phyloP scores from a whole-genome alignment of 2,888 invertebrate species.

The Spisula solida region DNA sequence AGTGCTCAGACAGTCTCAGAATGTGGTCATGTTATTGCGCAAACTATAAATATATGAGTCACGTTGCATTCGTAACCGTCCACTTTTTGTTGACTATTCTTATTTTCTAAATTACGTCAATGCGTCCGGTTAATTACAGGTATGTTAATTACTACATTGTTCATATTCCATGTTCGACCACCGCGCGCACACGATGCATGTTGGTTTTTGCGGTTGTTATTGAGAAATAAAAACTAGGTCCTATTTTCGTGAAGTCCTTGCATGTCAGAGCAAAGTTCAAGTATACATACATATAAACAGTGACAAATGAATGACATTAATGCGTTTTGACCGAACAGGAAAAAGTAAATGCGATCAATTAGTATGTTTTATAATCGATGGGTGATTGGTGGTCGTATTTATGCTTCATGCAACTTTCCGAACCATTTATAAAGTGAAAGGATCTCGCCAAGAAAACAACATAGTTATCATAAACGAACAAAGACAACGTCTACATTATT shows the following conservation, averaged over 20 bases:
- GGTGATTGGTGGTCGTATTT: not conserved
- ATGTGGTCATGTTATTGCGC: no score
- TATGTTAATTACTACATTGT: not conserved
- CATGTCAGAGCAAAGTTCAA: not conserved
- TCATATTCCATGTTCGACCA: not conserved
- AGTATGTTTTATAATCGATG: not conserved
- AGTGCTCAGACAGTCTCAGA: no score
- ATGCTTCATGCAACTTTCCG: not conserved
- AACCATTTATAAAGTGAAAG: not conserved
- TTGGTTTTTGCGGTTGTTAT: not conserved
- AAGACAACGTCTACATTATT: not conserved
- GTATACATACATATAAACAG: not conserved
- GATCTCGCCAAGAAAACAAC: not conserved
- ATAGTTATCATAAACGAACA: not conserved
- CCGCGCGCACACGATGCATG: not conserved
- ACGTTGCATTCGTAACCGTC: no score
- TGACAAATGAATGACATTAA: not conserved
- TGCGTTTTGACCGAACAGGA: not conserved
- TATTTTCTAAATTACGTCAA: not conserved
- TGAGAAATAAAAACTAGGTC: not conserved
- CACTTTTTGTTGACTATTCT: no score
- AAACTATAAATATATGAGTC: no score
- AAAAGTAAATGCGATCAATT: not conserved
- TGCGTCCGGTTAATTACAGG: not conserved
- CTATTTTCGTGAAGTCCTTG: not conserved